Conservation (phyloP, 2,888 invertebrate genomes). For the Heliconius ethilla region DNA sequence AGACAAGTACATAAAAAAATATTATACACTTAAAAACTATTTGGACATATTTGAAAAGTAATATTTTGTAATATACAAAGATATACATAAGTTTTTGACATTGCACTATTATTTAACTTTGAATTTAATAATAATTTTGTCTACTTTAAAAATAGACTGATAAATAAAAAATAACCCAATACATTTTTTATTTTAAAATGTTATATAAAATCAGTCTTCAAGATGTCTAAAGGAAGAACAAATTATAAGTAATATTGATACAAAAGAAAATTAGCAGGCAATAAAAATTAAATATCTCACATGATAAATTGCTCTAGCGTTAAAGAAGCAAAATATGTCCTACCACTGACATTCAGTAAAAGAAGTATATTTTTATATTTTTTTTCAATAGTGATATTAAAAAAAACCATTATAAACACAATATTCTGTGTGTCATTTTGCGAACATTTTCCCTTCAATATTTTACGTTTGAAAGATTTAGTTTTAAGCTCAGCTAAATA, state of each 20-base stretch:
- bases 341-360: too few species aligned
- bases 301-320: slow-evolving; percentile 32
- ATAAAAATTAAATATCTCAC: slow-evolving; percentile 15
- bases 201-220: slow-evolving; percentile 55
- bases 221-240: slow-evolving; percentile 55
- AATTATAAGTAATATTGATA: slow-evolving; percentile 39
- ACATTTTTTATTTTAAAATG: slow-evolving; percentile 25
- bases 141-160: slow-evolving; percentile 14
- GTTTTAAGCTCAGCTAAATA: neutral
- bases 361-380: too few species aligned
- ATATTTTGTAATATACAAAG: slow-evolving; percentile 7
- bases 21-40: slow-evolving; percentile 18
- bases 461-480: neutral
- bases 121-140: slow-evolving; percentile 18
- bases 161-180: slow-evolving; percentile 28
- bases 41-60: slow-evolving; percentile 12
- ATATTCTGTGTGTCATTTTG: neutral
- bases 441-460: neutral
- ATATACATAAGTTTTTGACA: neutral
- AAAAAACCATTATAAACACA: too few species aligned
- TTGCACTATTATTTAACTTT: slow-evolving; percentile 18
- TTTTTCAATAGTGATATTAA: too few species aligned
- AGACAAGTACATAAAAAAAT: slow-evolving; percentile 21
- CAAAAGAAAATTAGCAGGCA: slow-evolving; percentile 6
- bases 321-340: neutral